Conservation (phyloP, 2,113 vertebrate genomes). For the Chionomys nivalis region DNA sequence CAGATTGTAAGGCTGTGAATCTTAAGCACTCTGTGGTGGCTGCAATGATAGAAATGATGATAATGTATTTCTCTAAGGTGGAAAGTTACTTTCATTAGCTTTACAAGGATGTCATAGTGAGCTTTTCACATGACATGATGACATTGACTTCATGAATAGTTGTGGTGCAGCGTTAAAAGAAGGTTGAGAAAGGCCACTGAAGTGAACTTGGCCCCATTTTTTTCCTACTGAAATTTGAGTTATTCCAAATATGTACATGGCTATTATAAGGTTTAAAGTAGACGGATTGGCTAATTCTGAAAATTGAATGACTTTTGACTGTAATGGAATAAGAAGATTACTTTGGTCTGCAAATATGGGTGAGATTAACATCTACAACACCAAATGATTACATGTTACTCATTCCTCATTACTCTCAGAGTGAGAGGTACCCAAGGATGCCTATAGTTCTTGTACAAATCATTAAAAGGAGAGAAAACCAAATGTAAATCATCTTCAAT, state of each 20-base stretch:
- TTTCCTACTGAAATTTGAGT: slow-evolving; percentile 61
- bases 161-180: background rate
- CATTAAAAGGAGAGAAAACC: background rate
- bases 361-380: slow-evolving; percentile 49
- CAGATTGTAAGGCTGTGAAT: background rate
- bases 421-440: background rate
- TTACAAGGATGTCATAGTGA: background rate
- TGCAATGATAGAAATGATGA: background rate
- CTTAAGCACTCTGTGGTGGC: background rate
- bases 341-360: slow-evolving; percentile 65
- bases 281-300: slow-evolving; percentile 66
- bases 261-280: slow-evolving; percentile 74
- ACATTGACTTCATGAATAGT: background rate
- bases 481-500: background rate
- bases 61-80: slow-evolving; percentile 16
- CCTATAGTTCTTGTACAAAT: background rate
- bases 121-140: background rate
- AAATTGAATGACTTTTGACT: slow-evolving; percentile 71
- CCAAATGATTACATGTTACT: slow-evolving; percentile 17
- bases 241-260: slow-evolving; percentile 66
- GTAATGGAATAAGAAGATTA: slow-evolving; percentile 74
- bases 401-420: slow-evolving; percentile 2
- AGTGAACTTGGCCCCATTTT: slow-evolving; percentile 30
- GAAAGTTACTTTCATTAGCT: background rate
- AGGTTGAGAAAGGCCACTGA: slow-evolving; percentile 23